These are phyloP conservation scores for Hedya salicella DNA, from an alignment of 2,888 invertebrate genomes.

Conservation along the genomic window DNA sequence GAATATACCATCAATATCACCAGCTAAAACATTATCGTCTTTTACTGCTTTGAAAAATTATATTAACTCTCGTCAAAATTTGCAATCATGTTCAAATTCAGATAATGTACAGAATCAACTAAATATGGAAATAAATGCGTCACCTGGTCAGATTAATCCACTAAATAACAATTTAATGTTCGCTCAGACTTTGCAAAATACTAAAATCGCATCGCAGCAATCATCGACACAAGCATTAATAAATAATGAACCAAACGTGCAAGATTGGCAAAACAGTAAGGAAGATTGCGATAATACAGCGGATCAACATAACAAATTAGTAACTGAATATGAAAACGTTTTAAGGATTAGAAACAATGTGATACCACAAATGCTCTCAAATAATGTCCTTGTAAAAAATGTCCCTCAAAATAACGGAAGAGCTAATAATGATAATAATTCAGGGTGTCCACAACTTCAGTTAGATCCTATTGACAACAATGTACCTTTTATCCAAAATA, in stretches of 20 bases:
- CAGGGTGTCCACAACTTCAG: constrained; percentile 24
- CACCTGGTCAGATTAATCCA: not conserved
- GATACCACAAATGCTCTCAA: not conserved
- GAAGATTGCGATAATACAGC: constrained; percentile 1
- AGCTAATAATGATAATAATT: not conserved
- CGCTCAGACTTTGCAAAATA: constrained; percentile 10
- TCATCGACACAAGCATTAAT: not conserved
- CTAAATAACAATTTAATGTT: constrained; percentile 18
- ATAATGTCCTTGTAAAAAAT: constrained; percentile 1
- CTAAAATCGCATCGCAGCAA: not conserved
- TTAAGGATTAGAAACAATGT: constrained; percentile 11
- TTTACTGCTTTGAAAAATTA: not conserved
- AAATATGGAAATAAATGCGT: not conserved
- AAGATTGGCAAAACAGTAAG: not conserved
- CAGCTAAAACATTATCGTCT: not conserved
- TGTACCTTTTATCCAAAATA: not conserved
- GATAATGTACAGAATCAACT: not conserved
- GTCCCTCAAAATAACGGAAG: not conserved
- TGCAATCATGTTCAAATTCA: not conserved
- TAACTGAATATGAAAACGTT: not conserved
- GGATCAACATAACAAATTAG: not conserved
- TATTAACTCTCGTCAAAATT: not conserved
- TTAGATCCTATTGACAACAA: not conserved
- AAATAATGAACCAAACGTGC: not conserved
- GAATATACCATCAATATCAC: not conserved